A percentile compares a stretch with the other conserved stretches of the same genome.
Conservation (phyloP, 2,888 invertebrate genomes). For the Amiota communis region DNA sequence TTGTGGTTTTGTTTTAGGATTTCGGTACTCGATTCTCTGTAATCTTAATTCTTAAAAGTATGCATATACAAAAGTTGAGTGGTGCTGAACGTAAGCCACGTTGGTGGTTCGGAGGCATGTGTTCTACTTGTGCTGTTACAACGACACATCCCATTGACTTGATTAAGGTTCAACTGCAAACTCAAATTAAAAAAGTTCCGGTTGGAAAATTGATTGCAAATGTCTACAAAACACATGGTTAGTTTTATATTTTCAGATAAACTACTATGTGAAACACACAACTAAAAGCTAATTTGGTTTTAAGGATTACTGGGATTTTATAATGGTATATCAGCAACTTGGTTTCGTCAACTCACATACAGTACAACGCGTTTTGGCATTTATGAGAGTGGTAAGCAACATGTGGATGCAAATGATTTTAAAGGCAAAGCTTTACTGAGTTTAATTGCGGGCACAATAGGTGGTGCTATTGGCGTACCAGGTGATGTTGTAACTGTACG, state of each 20-base stretch:
- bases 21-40: too few relatives aligned
- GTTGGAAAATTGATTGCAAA: slow-evolving; percentile 78
- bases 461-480: slow-evolving; percentile 94
- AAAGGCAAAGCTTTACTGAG: slow-evolving; percentile 81
- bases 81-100: not conserved
- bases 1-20: too few relatives aligned
- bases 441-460: slow-evolving; percentile 88
- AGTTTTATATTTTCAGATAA: not conserved
- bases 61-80: too few relatives aligned
- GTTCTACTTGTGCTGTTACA: slow-evolving; percentile 88
- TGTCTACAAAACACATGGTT: slow-evolving; percentile 40
- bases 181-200: slow-evolving; percentile 77
- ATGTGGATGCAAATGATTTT: slow-evolving; percentile 59
- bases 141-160: slow-evolving; percentile 96
- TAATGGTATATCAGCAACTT: slow-evolving; percentile 93
- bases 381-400: slow-evolving; percentile 83
- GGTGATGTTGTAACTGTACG: slow-evolving; percentile 97
- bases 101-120: slow-evolving; percentile 39
- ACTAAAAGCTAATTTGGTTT: not conserved
- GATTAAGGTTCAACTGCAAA: slow-evolving; percentile 89
- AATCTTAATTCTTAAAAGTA: too few relatives aligned
- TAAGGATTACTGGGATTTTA: slow-evolving; percentile 83
- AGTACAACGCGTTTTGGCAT: slow-evolving; percentile 88
- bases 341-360: slow-evolving; percentile 92
- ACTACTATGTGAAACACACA: not conserved